These are phyloP conservation scores for Cynoglossus semilaevis DNA, from an alignment of 2,113 vertebrate genomes.

Conservation along the genomic window DNA sequence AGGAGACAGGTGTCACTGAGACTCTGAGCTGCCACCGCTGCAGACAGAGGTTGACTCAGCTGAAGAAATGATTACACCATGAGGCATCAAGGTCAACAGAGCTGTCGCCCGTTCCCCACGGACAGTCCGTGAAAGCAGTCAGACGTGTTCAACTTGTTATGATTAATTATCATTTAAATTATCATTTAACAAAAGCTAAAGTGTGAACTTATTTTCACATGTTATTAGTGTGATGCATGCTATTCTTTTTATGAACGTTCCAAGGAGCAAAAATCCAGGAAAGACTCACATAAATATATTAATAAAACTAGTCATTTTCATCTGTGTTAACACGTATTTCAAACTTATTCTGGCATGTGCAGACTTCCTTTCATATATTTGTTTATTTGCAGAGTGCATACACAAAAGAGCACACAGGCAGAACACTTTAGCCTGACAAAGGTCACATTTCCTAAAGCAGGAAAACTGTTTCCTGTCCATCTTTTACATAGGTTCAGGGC, in stretches of 20 bases:
- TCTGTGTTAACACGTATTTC: slow-evolving; percentile 1
- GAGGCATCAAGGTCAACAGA: slow-evolving; percentile 54
- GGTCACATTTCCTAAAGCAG: slow-evolving; percentile 77
- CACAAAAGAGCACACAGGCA: slow-evolving; percentile 76
- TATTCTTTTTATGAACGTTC: too few species aligned
- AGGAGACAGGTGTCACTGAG: slow-evolving; percentile 50
- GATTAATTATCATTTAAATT: neutral
- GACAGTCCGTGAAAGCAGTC: slow-evolving; percentile 26
- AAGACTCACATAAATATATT: too few species aligned
- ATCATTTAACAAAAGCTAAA: neutral
- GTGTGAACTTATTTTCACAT: too few species aligned
- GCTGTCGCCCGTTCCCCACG: slow-evolving; percentile 38
- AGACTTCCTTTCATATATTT: slow-evolving; percentile 65
- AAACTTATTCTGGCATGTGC: slow-evolving; percentile 41
- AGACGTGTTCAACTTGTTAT: slow-evolving; percentile 35
- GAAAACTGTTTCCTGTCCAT: slow-evolving; percentile 74
- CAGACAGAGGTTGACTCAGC: slow-evolving; percentile 5
- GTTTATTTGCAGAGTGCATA: slow-evolving; percentile 77
- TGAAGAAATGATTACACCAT: slow-evolving; percentile 28
- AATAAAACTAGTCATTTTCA: slow-evolving; percentile 31
- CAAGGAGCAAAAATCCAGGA: too few species aligned
- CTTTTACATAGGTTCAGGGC: slow-evolving; percentile 20
- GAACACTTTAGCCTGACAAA: slow-evolving; percentile 74
- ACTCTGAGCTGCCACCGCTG: slow-evolving; percentile 32
- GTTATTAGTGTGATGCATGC: too few species aligned